Conservation (phyloP, 2,113 vertebrate species). For the Bagarius yarrelli region DNA sequence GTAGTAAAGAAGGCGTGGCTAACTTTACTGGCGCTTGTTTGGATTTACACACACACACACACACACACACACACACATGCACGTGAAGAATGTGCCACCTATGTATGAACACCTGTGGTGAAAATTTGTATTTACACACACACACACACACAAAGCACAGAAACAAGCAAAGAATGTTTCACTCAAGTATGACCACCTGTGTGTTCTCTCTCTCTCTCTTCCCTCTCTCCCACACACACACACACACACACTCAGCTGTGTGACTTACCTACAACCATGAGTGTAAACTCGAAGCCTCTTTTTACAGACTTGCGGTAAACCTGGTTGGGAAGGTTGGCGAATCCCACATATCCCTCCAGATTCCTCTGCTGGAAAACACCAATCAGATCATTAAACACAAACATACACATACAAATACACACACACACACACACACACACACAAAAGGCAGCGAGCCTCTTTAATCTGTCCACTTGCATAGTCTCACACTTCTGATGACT, state of each 20-base stretch:
- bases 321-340: slow-evolving; percentile 78
- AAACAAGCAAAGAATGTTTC: slow-evolving; percentile 14
- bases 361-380: slow-evolving; percentile 70
- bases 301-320: slow-evolving; percentile 79
- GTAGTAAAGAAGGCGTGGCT: neutral
- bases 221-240: neutral
- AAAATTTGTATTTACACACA: neutral
- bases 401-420: neutral
- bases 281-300: slow-evolving; percentile 77
- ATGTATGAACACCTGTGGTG: slow-evolving; percentile 8
- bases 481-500: neutral
- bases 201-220: neutral
- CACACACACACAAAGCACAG: neutral
- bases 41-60: neutral
- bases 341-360: slow-evolving; percentile 78
- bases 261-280: slow-evolving; percentile 80
- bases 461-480: neutral
- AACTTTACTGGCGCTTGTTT: neutral
- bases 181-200: neutral
- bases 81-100: neutral
- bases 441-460: neutral
- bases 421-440: neutral
- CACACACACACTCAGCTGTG: slow-evolving; percentile 1
- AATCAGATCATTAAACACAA: slow-evolving; percentile 3
- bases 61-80: neutral